These are phyloP conservation scores for Octonoba sinensis DNA, from an alignment of 2,888 invertebrate genomes.

Conservation along the genomic window DNA sequence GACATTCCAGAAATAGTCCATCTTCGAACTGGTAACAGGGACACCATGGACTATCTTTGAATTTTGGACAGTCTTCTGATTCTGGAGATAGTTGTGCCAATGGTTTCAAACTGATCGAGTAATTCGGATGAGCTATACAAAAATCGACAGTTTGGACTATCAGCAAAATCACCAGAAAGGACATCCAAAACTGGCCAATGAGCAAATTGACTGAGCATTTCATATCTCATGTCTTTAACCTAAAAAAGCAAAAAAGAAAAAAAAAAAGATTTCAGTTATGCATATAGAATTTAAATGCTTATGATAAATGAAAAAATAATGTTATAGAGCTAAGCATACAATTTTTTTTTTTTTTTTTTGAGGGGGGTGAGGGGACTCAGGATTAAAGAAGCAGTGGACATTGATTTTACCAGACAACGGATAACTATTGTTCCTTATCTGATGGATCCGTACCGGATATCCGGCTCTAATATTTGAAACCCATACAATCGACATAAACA, in stretches of 20 bases:
- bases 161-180: conserved; percentile 11
- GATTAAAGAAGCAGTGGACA: no score
- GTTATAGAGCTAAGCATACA: no score
- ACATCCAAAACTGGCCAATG: conserved; percentile 52
- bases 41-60: conserved; percentile 73
- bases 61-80: conserved; percentile 58
- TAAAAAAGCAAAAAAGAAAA: conserved; percentile 9
- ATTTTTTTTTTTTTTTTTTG: no score
- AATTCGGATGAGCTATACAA: conserved; percentile 4
- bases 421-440: no score
- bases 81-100: conserved; percentile 49
- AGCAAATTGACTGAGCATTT: conserved; percentile 55
- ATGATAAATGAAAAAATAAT: no score
- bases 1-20: conserved; percentile 90
- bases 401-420: no score
- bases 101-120: conserved; percentile 20
- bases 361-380: no score
- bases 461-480: no score
- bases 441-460: no score
- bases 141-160: neutral
- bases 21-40: conserved; percentile 94
- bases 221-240: conserved; percentile 64
- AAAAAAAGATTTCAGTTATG: neutral
- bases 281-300: no score
- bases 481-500: no score